A percentile compares a stretch with the other conserved stretches of the same genome.
Evolutionary conservation across 2,113 vertebrate genomes (phyloP).

Genomic region (Arizona elegans): DNA sequence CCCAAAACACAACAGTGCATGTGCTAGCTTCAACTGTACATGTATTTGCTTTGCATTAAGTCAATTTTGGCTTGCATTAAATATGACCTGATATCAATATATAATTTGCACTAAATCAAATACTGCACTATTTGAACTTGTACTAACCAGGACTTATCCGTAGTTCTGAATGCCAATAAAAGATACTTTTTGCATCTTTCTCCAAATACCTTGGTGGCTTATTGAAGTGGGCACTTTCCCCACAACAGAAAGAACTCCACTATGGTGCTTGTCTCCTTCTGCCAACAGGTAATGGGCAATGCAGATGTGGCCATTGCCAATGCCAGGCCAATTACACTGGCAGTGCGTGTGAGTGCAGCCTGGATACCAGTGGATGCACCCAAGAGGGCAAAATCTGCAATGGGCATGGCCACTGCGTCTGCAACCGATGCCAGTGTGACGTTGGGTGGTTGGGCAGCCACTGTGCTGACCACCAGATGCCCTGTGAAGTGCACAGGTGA

Average conservation of each 20-base stretch:
- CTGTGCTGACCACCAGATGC: slow-evolving; percentile 59
- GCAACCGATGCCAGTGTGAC: slow-evolving; percentile 70
- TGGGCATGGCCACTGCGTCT: slow-evolving; percentile 64
- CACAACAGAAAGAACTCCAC: neutral
- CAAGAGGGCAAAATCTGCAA: slow-evolving; percentile 51
- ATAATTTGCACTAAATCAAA: neutral
- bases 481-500: slow-evolving; percentile 58
- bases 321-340: slow-evolving; percentile 62
- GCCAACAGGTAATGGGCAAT: slow-evolving; percentile 63
- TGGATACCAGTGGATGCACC: slow-evolving; percentile 44
- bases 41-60: neutral
- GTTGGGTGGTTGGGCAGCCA: slow-evolving; percentile 55
- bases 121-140: neutral
- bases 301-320: slow-evolving; percentile 66
- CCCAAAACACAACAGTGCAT: neutral
- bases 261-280: neutral
- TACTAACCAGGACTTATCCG: neutral
- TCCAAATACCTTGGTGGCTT: neutral
- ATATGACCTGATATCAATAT: neutral
- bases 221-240: neutral
- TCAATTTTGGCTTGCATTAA: neutral
- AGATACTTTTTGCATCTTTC: neutral
- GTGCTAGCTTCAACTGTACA: neutral
- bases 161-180: neutral
- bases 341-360: slow-evolving; percentile 66